Conservation (phyloP, 2,113 vertebrate species). For the Salvelinus alpinus region DNA sequence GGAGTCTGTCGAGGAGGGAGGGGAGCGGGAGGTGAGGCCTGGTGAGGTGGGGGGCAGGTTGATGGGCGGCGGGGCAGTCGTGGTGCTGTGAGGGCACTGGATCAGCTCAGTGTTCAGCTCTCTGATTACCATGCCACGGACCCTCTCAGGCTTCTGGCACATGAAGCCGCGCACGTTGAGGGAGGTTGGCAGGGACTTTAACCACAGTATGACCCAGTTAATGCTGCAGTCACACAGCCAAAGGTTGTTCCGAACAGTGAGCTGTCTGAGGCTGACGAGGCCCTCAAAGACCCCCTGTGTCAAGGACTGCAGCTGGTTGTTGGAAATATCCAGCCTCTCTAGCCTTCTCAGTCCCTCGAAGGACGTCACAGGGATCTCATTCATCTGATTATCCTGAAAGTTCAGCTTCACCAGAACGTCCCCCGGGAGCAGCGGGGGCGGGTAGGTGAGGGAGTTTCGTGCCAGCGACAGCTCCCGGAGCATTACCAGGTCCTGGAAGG, state of each 20-base stretch:
- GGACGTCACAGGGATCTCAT: constrained; percentile 82
- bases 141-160: constrained; percentile 89
- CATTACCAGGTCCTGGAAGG: constrained; percentile 84
- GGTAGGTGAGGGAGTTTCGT: constrained; percentile 85
- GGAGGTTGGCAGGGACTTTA: constrained; percentile 83
- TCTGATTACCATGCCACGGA: constrained; percentile 90
- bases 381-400: constrained; percentile 93
- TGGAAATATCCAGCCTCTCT: constrained; percentile 89
- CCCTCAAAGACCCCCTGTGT: constrained; percentile 86
- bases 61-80: constrained; percentile 64
- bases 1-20: constrained; percentile 21
- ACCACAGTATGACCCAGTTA: constrained; percentile 91
- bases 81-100: constrained; percentile 81
- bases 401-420: constrained; percentile 84
- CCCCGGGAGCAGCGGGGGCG: constrained; percentile 83
- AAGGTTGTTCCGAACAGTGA: constrained; percentile 92
- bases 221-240: constrained; percentile 93
- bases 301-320: constrained; percentile 86
- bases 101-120: constrained; percentile 88
- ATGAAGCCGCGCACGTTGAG: constrained; percentile 92
- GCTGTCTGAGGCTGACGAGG: constrained; percentile 84
- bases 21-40: constrained; percentile 20
- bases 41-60: constrained; percentile 46
- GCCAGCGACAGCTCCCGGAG: constrained; percentile 89
- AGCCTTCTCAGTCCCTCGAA: constrained; percentile 84